Percentiles rank a stretch among this genome's conserved stretches.
phyloP scores from a whole-genome alignment of 2,797 vertebrate species.

The Neopelma chrysocephalum region DNA sequence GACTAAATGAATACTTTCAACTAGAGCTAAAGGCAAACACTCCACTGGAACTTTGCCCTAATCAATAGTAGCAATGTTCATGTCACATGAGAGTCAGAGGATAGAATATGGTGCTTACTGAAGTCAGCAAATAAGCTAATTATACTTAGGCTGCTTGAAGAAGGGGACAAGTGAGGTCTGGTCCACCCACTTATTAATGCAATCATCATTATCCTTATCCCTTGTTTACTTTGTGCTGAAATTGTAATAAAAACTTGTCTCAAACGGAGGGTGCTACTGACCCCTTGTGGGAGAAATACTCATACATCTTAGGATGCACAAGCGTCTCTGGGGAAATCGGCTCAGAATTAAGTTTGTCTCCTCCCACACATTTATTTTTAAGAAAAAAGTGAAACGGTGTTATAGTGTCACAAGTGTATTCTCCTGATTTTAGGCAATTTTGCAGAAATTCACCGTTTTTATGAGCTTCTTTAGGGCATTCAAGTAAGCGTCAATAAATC shows the following conservation, averaged over 20 bases:
- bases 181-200: slow-evolving; percentile 24
- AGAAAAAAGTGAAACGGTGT: background rate
- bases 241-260: background rate
- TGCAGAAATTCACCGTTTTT: background rate
- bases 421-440: background rate
- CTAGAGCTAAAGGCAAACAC: slow-evolving; percentile 69
- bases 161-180: slow-evolving; percentile 38
- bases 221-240: slow-evolving; percentile 17
- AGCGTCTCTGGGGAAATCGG: rapidly evolving
- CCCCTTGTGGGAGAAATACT: slow-evolving; percentile 62
- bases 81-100: slow-evolving; percentile 71
- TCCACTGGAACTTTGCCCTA: slow-evolving; percentile 82
- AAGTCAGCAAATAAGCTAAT: slow-evolving; percentile 80
- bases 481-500: background rate
- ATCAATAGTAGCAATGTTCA: slow-evolving; percentile 84
- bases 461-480: background rate
- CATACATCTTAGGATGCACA: background rate
- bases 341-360: background rate
- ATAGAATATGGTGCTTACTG: slow-evolving; percentile 57
- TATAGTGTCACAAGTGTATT: background rate
- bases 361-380: background rate
- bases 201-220: background rate
- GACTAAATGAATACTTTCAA: slow-evolving; percentile 55
- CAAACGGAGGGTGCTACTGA: slow-evolving; percentile 39
- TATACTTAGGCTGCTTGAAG: slow-evolving; percentile 70